phyloP scores from a whole-genome alignment of 2,113 vertebrate species.

The Coregonus clupeaformis region DNA sequence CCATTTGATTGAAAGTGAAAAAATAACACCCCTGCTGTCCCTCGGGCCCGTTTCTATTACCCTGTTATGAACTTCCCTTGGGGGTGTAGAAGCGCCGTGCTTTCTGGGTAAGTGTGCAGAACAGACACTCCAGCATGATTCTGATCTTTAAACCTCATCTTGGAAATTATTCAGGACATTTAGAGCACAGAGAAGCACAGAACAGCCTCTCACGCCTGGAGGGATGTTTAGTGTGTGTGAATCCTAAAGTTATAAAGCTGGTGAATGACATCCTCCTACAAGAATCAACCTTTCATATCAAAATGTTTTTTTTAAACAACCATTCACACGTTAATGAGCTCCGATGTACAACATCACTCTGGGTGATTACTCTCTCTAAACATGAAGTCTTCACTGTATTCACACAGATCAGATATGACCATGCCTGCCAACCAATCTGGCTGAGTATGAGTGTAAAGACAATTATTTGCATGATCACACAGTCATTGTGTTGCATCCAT shows the following conservation, averaged over 20 bases:
- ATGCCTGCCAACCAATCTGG: slow-evolving; percentile 34
- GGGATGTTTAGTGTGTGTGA: slow-evolving; percentile 12
- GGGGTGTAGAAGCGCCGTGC: slow-evolving; percentile 30
- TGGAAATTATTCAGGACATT: slow-evolving; percentile 28
- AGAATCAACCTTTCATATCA: slow-evolving; percentile 32
- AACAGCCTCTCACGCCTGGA: neutral
- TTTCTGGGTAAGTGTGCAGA: neutral
- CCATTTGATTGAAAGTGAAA: slow-evolving; percentile 73
- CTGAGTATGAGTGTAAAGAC: slow-evolving; percentile 54
- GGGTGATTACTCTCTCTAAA: slow-evolving; percentile 24
- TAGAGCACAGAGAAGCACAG: neutral
- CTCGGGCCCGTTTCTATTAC: slow-evolving; percentile 65
- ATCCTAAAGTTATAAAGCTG: slow-evolving; percentile 15
- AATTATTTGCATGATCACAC: slow-evolving; percentile 78
- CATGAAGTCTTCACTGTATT: slow-evolving; percentile 33
- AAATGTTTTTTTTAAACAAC: slow-evolving; percentile 26
- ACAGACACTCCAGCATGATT: slow-evolving; percentile 31
- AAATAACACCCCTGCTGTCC: slow-evolving; percentile 65
- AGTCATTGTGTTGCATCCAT: slow-evolving; percentile 70
- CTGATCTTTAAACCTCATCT: slow-evolving; percentile 49
- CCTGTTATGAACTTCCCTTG: slow-evolving; percentile 50
- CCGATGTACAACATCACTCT: slow-evolving; percentile 34
- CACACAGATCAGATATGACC: slow-evolving; percentile 42
- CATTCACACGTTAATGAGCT: slow-evolving; percentile 43
- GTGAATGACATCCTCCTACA: slow-evolving; percentile 26